Conservation (phyloP, 2,113 vertebrate genomes). For the Melanocharis versteri region DNA sequence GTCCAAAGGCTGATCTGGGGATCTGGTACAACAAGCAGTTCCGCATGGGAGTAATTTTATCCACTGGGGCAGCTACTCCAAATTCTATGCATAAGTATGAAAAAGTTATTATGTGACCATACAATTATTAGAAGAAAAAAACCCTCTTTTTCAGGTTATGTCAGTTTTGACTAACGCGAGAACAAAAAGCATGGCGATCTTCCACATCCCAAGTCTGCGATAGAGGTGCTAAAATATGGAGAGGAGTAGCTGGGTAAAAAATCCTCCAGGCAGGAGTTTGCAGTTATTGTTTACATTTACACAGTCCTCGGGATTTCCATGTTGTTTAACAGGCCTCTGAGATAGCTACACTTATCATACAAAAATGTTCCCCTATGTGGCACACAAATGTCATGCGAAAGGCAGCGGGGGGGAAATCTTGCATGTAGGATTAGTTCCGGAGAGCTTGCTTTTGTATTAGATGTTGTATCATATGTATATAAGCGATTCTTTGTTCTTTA, state of each 20-base stretch:
- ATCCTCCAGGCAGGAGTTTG: not conserved
- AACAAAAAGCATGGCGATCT: not conserved
- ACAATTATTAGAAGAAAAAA: not conserved
- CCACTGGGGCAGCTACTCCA: not conserved
- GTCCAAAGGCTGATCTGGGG: not conserved
- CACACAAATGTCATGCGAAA: not conserved
- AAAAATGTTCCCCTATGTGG: not conserved
- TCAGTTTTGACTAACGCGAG: not conserved
- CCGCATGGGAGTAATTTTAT: not conserved
- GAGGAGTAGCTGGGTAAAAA: not conserved
- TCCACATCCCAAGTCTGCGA: not conserved
- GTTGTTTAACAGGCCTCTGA: not conserved
- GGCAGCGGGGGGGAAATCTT: not conserved
- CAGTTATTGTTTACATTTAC: slow-evolving; percentile 9
- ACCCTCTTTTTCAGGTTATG: not conserved
- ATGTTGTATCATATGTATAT: not conserved
- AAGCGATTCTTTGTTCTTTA: not conserved
- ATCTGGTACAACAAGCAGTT: not conserved
- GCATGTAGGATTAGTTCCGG: not conserved
- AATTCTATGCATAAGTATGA: not conserved
- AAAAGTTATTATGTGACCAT: not conserved
- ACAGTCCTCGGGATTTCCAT: not conserved
- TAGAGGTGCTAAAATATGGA: not conserved
- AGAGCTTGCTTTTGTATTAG: not conserved
- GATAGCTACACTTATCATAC: not conserved